These are phyloP conservation scores for Halocaridina rubra DNA, from an alignment of 2,888 invertebrate genomes.

Conservation along the genomic window DNA sequence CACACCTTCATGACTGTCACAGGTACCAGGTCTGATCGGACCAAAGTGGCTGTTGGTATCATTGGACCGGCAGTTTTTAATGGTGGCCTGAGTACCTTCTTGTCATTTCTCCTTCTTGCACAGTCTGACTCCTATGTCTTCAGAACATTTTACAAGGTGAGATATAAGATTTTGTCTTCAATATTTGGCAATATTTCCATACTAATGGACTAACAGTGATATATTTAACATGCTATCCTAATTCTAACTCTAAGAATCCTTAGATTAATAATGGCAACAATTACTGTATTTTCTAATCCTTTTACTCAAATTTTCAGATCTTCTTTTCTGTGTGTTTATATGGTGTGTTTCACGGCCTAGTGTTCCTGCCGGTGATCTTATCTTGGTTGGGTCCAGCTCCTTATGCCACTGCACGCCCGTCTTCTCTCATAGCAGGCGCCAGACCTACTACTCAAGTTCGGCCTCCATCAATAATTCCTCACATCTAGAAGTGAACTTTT, in stretches of 20 bases:
- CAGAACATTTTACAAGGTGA: conserved; percentile 75
- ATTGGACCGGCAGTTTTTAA: conserved; percentile 83
- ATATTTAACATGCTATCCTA: neutral
- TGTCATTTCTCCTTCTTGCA: conserved; percentile 78
- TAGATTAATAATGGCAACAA: neutral
- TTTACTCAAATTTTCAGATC: conserved; percentile 68
- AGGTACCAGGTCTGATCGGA: conserved; percentile 71
- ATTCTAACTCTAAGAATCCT: too few relatives aligned
- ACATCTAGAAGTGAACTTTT: too few relatives aligned
- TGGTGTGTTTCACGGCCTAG: conserved; percentile 68
- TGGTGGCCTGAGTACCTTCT: conserved; percentile 82
- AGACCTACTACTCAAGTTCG: neutral
- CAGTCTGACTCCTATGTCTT: conserved; percentile 82
- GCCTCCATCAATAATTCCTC: too few relatives aligned
- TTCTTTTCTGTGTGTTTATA: conserved; percentile 66
- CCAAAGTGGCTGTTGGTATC: conserved; percentile 76
- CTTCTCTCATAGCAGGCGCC: neutral
- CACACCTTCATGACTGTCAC: conserved; percentile 80
- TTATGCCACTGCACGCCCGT: neutral
- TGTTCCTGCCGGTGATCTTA: conserved; percentile 68
- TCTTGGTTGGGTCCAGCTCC: conserved; percentile 66
- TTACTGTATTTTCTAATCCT: neutral
- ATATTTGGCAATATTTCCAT: neutral
- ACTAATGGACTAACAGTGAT: neutral
- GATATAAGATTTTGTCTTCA: neutral